Evolutionary conservation across 2,113 vertebrate genomes (phyloP).

Genomic region (Oreochromis tanganicae): DNA sequence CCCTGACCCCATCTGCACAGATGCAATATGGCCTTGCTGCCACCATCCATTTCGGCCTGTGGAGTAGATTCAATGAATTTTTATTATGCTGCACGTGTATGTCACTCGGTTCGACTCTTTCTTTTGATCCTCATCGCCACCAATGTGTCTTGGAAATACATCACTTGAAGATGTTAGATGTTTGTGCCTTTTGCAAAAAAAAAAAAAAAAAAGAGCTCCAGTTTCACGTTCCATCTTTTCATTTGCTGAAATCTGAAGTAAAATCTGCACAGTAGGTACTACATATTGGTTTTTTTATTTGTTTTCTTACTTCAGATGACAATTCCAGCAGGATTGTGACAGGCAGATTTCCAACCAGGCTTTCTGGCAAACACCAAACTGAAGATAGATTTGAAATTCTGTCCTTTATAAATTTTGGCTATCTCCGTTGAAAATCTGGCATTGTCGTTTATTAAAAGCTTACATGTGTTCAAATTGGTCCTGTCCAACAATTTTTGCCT

Average conservation of each 20-base stretch:
- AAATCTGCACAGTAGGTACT: slow-evolving; percentile 8
- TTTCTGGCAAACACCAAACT: slow-evolving; percentile 25
- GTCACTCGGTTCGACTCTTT: slow-evolving; percentile 43
- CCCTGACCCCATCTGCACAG: slow-evolving; percentile 81
- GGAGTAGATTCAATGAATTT: slow-evolving; percentile 99
- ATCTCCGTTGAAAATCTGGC: slow-evolving; percentile 21
- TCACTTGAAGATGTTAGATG: slow-evolving; percentile 6
- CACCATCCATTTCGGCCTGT: slow-evolving; percentile 89
- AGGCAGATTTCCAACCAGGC: slow-evolving; percentile 26
- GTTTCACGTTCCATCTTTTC: background rate
- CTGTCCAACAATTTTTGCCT: slow-evolving; percentile 3
- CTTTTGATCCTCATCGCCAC: slow-evolving; percentile 48
- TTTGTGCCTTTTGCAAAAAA: background rate
- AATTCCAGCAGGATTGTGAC: slow-evolving; percentile 32
- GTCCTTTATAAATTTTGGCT: slow-evolving; percentile 32
- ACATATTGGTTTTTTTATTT: slow-evolving; percentile 31
- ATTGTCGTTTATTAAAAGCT: slow-evolving; percentile 14
- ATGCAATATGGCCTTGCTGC: slow-evolving; percentile 93
- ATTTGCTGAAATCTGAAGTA: background rate
- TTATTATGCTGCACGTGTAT: slow-evolving; percentile 78
- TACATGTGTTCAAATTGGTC: slow-evolving; percentile 21
- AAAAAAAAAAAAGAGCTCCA: background rate
- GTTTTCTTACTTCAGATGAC: slow-evolving; percentile 11
- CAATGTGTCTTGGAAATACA: slow-evolving; percentile 42
- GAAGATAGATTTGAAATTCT: slow-evolving; percentile 19